A percentile compares a stretch with the other conserved stretches of the same genome.
Conservation (phyloP, 2,113 vertebrate genomes). For the Kryptolebias marmoratus region DNA sequence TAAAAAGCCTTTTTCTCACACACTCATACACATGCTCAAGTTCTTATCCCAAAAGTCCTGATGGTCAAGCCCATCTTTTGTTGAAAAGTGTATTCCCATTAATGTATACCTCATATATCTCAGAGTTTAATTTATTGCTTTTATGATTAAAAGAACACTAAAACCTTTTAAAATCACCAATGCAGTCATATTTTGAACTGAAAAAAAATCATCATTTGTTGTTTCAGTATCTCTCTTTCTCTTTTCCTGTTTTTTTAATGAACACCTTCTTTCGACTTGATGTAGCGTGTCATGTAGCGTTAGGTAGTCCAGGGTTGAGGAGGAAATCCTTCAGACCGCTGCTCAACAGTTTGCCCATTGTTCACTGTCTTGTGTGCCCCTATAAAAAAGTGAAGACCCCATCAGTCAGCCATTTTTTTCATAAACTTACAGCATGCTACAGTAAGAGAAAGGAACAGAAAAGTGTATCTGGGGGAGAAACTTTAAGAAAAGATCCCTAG, state of each 20-base stretch:
- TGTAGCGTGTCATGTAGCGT: conserved; percentile 66
- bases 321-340: conserved; percentile 76
- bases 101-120: too few species aligned
- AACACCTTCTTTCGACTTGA: conserved; percentile 52
- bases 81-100: background rate
- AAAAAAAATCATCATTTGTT: conserved; percentile 19
- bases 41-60: conserved; percentile 5
- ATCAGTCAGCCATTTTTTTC: conserved; percentile 35
- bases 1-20: conserved; percentile 7
- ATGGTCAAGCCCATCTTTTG: conserved; percentile 2
- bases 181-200: conserved; percentile 18
- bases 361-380: conserved; percentile 63
- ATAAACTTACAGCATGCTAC: conserved; percentile 43
- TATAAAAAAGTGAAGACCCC: conserved; percentile 43
- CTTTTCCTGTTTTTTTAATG: conserved; percentile 24
- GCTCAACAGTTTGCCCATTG: conserved; percentile 78
- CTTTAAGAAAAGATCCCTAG: background rate
- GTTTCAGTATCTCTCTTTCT: conserved; percentile 27
- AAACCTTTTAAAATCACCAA: conserved; percentile 4
- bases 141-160: background rate
- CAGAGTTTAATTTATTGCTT: background rate
- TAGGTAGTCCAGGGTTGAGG: conserved; percentile 65
- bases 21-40: background rate
- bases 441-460: conserved; percentile 17
- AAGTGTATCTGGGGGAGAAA: conserved; percentile 22